Conservation (phyloP, 2,888 invertebrate species). For the Thereva nobilitata region DNA sequence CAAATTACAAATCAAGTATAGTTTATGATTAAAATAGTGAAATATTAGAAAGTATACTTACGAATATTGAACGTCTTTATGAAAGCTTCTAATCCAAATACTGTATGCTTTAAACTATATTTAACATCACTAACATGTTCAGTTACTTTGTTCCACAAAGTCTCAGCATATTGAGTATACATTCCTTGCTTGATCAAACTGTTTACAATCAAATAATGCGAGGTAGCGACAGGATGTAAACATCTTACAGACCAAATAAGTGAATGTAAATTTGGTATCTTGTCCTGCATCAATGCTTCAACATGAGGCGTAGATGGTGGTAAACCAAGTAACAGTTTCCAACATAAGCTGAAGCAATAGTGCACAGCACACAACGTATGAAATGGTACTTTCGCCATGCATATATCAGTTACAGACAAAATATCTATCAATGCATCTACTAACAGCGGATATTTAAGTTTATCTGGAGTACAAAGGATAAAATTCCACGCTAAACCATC, state of each 20-base stretch:
- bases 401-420: conserved; percentile 77
- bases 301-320: conserved; percentile 90
- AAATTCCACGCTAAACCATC: conserved; percentile 94
- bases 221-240: conserved; percentile 78
- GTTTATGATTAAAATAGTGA: too few relatives aligned
- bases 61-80: conserved; percentile 52
- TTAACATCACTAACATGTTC: conserved; percentile 55
- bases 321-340: conserved; percentile 77
- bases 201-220: conserved; percentile 85
- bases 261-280: conserved; percentile 77
- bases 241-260: conserved; percentile 88
- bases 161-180: conserved; percentile 72
- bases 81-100: conserved; percentile 54
- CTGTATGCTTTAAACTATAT: conserved; percentile 54
- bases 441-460: conserved; percentile 83
- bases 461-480: conserved; percentile 88
- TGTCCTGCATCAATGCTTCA: conserved; percentile 75
- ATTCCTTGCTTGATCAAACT: conserved; percentile 88
- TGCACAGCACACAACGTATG: conserved; percentile 81
- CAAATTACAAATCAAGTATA: too few relatives aligned
- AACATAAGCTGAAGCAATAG: conserved; percentile 74
- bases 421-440: conserved; percentile 85
- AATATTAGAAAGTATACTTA: conserved; percentile 42
- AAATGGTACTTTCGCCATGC: conserved; percentile 62
- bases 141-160: conserved; percentile 55